Percentiles rank a stretch among this genome's conserved stretches.
phyloP scores from a whole-genome alignment of 1,140 invertebrate genomes.

The Danaus melanippus region DNA sequence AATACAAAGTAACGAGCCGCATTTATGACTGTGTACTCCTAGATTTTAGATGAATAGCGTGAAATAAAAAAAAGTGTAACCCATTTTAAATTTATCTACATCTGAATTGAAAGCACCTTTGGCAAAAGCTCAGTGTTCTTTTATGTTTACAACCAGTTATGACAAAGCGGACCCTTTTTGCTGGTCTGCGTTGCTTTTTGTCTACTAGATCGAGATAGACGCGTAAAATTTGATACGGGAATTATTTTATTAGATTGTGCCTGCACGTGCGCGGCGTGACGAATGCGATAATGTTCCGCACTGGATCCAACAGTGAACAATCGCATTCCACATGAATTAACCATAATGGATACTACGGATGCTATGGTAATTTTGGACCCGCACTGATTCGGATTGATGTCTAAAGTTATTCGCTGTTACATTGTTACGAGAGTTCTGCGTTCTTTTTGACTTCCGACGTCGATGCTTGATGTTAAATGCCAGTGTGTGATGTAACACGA shows the following conservation, averaged over 20 bases:
- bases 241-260: constrained; percentile 69
- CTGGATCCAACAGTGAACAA: constrained; percentile 45
- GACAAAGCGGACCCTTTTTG: constrained; percentile 59
- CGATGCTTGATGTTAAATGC: constrained; percentile 4
- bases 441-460: constrained; percentile 8
- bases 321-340: constrained; percentile 64
- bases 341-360: constrained; percentile 49
- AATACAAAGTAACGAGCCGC: too few species aligned
- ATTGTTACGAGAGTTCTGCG: constrained; percentile 3
- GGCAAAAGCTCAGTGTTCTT: constrained; percentile 52
- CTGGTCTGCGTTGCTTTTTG: constrained; percentile 47
- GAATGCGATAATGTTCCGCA: constrained; percentile 60
- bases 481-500: constrained; percentile 11
- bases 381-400: constrained; percentile 40
- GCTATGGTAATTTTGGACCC: constrained; percentile 47
- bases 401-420: constrained; percentile 15
- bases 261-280: constrained; percentile 68
- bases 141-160: constrained; percentile 60
- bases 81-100: constrained; percentile 47
- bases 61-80: constrained; percentile 22
- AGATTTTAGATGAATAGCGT: too few species aligned
- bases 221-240: constrained; percentile 70
- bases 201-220: constrained; percentile 66
- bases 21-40: too few species aligned
- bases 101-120: constrained; percentile 43